phyloP scores from a whole-genome alignment of 2,888 invertebrate genomes.

The Phyllotreta striolata region DNA sequence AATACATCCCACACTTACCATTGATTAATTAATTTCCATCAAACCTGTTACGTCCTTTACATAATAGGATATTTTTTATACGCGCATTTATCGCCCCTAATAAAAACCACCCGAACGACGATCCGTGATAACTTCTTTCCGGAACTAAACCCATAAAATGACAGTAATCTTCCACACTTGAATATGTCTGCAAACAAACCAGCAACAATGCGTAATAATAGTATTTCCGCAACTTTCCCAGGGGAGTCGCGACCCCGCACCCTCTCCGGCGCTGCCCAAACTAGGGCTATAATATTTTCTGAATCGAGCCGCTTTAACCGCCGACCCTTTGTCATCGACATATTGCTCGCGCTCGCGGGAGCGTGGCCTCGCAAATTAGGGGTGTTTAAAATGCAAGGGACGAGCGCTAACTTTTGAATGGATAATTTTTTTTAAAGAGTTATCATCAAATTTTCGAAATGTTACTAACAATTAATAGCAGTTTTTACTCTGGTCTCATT shows the following conservation, averaged over 20 bases:
- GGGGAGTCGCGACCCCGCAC: constrained; percentile 35
- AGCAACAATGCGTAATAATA: constrained; percentile 55
- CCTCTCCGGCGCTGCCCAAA: constrained; percentile 42
- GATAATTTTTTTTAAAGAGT: neutral
- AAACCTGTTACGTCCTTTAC: constrained; percentile 21
- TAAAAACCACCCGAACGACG: constrained; percentile 18
- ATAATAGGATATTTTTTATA: constrained; percentile 25
- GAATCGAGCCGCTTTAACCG: constrained; percentile 53
- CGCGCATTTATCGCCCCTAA: constrained; percentile 24
- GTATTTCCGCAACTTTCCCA: constrained; percentile 54
- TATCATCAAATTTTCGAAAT: neutral
- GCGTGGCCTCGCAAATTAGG: constrained; percentile 61
- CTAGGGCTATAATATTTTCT: constrained; percentile 58
- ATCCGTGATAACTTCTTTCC: constrained; percentile 44
- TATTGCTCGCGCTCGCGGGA: constrained; percentile 56
- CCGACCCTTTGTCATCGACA: constrained; percentile 44
- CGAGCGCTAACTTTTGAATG: constrained; percentile 35
- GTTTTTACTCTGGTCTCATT: no score
- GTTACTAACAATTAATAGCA: no score
- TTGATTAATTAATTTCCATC: constrained; percentile 7
- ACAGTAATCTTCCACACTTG: constrained; percentile 56
- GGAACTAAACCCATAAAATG: constrained; percentile 45
- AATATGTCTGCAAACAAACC: constrained; percentile 55
- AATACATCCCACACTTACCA: no score
- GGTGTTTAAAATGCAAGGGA: constrained; percentile 43